Conservation (phyloP, 2,888 invertebrate genomes). For the Emmelina monodactyla region DNA sequence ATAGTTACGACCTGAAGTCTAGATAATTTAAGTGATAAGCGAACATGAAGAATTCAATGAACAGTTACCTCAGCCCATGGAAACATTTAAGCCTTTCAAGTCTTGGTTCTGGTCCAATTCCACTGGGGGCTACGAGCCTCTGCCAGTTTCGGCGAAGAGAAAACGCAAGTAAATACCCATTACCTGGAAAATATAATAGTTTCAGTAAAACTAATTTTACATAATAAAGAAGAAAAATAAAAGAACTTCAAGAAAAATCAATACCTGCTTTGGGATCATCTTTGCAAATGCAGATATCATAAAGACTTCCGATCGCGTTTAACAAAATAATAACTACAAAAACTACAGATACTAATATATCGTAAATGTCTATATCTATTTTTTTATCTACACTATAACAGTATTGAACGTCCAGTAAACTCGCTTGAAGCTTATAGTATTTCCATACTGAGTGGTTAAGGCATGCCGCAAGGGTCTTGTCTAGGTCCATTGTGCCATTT, state of each 20-base stretch:
- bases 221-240: neutral
- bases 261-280: constrained; percentile 27
- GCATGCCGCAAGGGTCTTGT: constrained; percentile 36
- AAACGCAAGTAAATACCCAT: constrained; percentile 39
- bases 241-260: no score
- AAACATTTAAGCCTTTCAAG: constrained; percentile 39
- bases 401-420: constrained; percentile 27
- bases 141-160: constrained; percentile 44
- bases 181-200: constrained; percentile 28
- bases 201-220: neutral
- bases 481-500: constrained; percentile 21
- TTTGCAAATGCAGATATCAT: constrained; percentile 24
- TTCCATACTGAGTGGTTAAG: constrained; percentile 35
- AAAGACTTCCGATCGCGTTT: constrained; percentile 38
- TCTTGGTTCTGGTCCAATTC: constrained; percentile 32
- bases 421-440: constrained; percentile 32
- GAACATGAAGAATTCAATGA: no score
- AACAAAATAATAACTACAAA: constrained; percentile 32
- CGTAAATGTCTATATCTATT: constrained; percentile 26
- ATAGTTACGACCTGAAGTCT: no score
- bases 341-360: constrained; percentile 30
- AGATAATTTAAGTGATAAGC: no score
- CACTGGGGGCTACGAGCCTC: constrained; percentile 30
- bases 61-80: constrained; percentile 39
- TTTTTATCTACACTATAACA: constrained; percentile 31